Conservation (phyloP, 2,888 invertebrate species). For the Pheosia gnoma region DNA sequence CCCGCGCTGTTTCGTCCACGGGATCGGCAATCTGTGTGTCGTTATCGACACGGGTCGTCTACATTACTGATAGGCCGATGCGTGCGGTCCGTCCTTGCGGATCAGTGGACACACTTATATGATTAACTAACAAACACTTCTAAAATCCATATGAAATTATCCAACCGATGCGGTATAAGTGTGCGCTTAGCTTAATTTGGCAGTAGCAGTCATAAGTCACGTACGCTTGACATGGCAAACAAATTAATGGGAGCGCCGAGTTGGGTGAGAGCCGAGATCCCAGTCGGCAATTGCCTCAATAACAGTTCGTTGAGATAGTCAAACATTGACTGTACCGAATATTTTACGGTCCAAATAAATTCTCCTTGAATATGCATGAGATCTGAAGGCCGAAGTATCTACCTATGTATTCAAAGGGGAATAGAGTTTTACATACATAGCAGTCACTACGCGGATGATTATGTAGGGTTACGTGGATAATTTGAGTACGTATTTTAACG, state of each 20-base stretch:
- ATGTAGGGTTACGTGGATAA: not conserved
- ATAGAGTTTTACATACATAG: not conserved
- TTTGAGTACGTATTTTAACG: too few relatives aligned
- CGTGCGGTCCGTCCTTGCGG: too few relatives aligned
- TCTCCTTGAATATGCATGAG: conserved; percentile 42
- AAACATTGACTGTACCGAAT: conserved; percentile 42
- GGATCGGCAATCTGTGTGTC: too few relatives aligned
- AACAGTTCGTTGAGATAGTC: conserved; percentile 45
- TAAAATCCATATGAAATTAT: too few relatives aligned
- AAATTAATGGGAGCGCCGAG: conserved; percentile 45
- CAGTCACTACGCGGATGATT: not conserved
- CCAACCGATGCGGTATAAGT: too few relatives aligned
- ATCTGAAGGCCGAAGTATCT: conserved; percentile 11
- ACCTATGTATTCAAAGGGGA: conserved; percentile 5
- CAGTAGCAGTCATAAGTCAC: conserved; percentile 24
- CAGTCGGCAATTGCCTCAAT: conserved; percentile 53
- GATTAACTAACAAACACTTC: too few relatives aligned
- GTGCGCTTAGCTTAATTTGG: conserved; percentile 7
- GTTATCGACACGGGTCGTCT: too few relatives aligned
- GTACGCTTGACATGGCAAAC: conserved; percentile 40
- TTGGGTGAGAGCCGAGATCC: conserved; percentile 19
- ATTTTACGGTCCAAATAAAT: conserved; percentile 37
- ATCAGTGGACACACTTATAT: too few relatives aligned
- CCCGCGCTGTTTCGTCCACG: too few relatives aligned
- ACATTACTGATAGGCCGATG: too few relatives aligned